phyloP scores from a whole-genome alignment of 1,140 invertebrate genomes.

The Zaprionus camerounensis region DNA sequence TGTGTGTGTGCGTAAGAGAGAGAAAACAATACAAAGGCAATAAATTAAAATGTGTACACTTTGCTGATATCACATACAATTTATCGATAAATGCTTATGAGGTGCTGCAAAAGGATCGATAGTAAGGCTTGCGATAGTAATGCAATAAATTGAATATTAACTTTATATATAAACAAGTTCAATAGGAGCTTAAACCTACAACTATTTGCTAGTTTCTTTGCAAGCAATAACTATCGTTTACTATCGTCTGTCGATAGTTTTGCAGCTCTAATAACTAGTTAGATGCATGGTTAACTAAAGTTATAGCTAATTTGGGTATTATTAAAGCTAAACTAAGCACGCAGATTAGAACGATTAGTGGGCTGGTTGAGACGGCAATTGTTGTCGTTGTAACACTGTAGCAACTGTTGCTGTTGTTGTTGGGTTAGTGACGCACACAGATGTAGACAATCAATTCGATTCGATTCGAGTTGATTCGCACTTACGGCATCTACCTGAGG shows the following conservation, averaged over 20 bases:
- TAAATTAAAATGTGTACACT: slow-evolving; percentile 52
- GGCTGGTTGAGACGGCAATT: slow-evolving; percentile 1
- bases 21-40: slow-evolving; percentile 41
- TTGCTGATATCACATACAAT: neutral
- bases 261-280: slow-evolving; percentile 3
- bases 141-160: neutral
- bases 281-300: slow-evolving; percentile 36
- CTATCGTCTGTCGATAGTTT: slow-evolving; percentile 11
- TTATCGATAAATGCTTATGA: neutral
- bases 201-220: neutral
- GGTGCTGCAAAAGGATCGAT: slow-evolving; percentile 1
- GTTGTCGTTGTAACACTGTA: slow-evolving; percentile 15
- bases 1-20: slow-evolving; percentile 28
- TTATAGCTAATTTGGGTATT: slow-evolving; percentile 21
- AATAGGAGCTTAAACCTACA: neutral
- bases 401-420: slow-evolving; percentile 25
- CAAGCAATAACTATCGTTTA: slow-evolving; percentile 4
- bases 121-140: neutral
- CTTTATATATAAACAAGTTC: neutral
- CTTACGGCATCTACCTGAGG: slow-evolving; percentile 74
- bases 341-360: slow-evolving; percentile 38
- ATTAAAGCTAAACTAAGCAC: slow-evolving; percentile 32
- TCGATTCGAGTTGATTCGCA: slow-evolving; percentile 37
- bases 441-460: slow-evolving; percentile 17
- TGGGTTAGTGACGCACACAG: slow-evolving; percentile 56